Conservation (phyloP, 2,797 vertebrate genomes). For the Sarcoramphus papa region DNA sequence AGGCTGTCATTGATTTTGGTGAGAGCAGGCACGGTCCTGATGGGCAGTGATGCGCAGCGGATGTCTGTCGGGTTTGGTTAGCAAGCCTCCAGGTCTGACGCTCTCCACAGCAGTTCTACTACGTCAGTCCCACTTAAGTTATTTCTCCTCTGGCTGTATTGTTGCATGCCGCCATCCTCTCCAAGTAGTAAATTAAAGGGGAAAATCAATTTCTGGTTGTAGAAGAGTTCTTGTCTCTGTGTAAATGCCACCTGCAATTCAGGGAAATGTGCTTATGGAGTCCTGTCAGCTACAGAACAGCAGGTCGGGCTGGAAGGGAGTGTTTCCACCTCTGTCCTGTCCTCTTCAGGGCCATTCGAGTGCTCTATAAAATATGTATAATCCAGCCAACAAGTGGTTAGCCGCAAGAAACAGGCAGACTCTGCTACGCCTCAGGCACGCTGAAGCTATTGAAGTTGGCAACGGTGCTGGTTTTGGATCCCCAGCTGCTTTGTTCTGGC, state of each 20-base stretch:
- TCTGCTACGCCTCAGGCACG: background rate
- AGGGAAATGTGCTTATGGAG: background rate
- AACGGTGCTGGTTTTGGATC: accelerated
- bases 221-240: background rate
- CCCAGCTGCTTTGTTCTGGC: background rate
- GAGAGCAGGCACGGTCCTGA: background rate
- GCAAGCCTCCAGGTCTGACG: background rate
- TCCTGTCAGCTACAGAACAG: background rate
- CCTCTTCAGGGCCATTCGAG: background rate
- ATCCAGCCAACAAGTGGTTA: background rate
- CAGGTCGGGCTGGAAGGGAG: background rate
- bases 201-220: background rate
- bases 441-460: background rate
- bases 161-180: background rate
- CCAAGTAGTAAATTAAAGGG: background rate
- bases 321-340: background rate
- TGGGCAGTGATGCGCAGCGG: background rate
- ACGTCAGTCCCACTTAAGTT: background rate
- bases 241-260: background rate
- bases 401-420: background rate
- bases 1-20: background rate
- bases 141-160: background rate
- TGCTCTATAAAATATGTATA: background rate
- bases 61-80: background rate
- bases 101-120: background rate